A percentile compares a stretch with the other conserved stretches of the same genome.
Conservation (phyloP, 2,888 invertebrate species). For the Heliconius erato region DNA sequence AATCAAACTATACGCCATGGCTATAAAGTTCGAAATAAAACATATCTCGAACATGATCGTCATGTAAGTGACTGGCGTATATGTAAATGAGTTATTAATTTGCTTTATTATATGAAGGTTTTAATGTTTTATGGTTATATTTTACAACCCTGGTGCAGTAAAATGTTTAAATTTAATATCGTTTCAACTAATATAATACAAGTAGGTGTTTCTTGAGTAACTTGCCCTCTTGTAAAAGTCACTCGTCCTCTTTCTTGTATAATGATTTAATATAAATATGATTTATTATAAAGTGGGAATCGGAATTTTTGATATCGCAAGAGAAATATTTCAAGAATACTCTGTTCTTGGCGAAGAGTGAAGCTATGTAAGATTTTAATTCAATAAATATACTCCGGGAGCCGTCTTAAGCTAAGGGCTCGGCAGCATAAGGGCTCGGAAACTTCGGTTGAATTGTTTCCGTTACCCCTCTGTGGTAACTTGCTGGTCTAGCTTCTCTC, state of each 20-base stretch:
- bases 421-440: too few species aligned
- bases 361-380: too few species aligned
- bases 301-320: too few species aligned
- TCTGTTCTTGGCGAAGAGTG: too few species aligned
- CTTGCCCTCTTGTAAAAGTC: background rate
- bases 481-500: too few species aligned
- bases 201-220: background rate
- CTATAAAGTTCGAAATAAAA: slow-evolving; percentile 5
- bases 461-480: too few species aligned
- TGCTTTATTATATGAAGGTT: slow-evolving; percentile 33
- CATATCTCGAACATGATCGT: background rate
- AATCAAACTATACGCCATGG: background rate
- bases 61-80: slow-evolving; percentile 40
- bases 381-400: too few species aligned
- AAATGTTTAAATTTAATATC: background rate
- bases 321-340: too few species aligned
- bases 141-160: background rate
- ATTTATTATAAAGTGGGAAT: background rate
- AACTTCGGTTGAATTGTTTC: too few species aligned
- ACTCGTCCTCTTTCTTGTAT: background rate
- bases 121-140: slow-evolving; percentile 2
- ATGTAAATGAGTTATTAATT: slow-evolving; percentile 42
- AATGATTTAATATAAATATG: too few species aligned
- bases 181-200: background rate
- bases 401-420: too few species aligned